Evolutionary conservation across 2,888 invertebrate genomes (phyloP), one percentile per base, ranked within the genome.

Genomic region (Macaria notata): DNA sequence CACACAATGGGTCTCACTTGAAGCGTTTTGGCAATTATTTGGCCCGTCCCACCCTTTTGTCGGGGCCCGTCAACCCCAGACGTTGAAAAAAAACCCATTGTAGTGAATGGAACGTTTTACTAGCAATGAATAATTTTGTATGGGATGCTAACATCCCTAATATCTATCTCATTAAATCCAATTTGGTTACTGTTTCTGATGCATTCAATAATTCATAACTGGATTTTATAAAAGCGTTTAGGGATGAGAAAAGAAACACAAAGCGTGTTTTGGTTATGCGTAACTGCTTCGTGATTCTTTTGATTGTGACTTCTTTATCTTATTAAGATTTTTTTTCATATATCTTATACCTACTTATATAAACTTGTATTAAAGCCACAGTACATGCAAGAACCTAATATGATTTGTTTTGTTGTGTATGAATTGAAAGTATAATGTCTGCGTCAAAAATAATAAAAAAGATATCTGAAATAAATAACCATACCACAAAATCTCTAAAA

Each of bases 1-100:
- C 77, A 84, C 82, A 91, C 90, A 90, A 91, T 90, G 72, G 86
- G 80, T 79, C 83, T 86, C 85, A 84, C 84, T 87, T 85, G 88
- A 87, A 89, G 88, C 90, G 90, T 88, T 91, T 89, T 83, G 89
- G 90, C 89, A 90, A 91, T 91, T 89, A 90, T 83, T 83, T 85
- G 84, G 89, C 88, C 88, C 90, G 76, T 77, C 90, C 90, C 90
- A 91, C 88, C 89, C 88, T 88, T 88, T 91, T 91, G 90, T 90
- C 83, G 85, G 84, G 73, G 81, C 78, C 83, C 86, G 83, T 85
- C 88, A 84, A 76, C 87, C 88, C 88, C 90, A 86, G 83, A 77
- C 76, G 73, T 77, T 78, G 78, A 78, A 70, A 79, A 81, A 88
- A 86, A 86, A 83, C 80, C 80, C 78, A 81, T 79, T 80, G 74